Evolutionary conservation across 2,113 vertebrate species (phyloP).

Genomic region (Alethe castanea): DNA sequence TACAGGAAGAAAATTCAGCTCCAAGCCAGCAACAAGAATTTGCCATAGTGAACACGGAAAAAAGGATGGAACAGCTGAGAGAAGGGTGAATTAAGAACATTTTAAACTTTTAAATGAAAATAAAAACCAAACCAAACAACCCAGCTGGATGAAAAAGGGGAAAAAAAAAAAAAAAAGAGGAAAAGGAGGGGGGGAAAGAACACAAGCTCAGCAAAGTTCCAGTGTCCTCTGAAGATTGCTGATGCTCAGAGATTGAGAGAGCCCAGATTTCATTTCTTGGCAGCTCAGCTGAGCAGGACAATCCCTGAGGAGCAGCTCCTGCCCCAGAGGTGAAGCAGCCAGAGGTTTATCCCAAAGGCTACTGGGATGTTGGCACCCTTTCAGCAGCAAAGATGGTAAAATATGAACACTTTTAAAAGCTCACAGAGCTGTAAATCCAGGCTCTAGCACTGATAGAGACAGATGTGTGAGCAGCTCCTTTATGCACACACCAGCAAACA

Average conservation of each 20-base stretch:
- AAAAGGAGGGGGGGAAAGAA: neutral
- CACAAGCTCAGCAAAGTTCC: slow-evolving; percentile 25
- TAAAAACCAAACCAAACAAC: neutral
- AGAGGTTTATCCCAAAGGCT: slow-evolving; percentile 34
- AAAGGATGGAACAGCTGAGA: neutral
- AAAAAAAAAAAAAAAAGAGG: neutral
- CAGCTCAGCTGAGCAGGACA: neutral
- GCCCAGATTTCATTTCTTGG: slow-evolving; percentile 47
- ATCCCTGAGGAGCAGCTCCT: neutral
- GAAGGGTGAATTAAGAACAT: neutral
- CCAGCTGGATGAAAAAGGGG: neutral
- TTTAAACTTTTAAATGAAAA: neutral
- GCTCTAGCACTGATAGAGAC: neutral
- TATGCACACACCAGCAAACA: neutral
- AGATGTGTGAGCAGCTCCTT: slow-evolving; percentile 20
- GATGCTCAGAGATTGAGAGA: slow-evolving; percentile 53
- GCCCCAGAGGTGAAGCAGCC: slow-evolving; percentile 35
- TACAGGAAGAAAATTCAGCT: neutral
- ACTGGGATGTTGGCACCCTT: slow-evolving; percentile 16
- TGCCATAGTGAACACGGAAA: neutral
- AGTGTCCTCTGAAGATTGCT: neutral
- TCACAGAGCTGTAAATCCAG: neutral
- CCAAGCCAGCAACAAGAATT: neutral
- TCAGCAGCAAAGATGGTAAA: slow-evolving; percentile 5
- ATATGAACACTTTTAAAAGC: neutral